Evolutionary conservation across 2,113 vertebrate genomes (phyloP), one percentile per base, ranked within the genome.

Genomic region (Pomatostomus ruficeps): DNA sequence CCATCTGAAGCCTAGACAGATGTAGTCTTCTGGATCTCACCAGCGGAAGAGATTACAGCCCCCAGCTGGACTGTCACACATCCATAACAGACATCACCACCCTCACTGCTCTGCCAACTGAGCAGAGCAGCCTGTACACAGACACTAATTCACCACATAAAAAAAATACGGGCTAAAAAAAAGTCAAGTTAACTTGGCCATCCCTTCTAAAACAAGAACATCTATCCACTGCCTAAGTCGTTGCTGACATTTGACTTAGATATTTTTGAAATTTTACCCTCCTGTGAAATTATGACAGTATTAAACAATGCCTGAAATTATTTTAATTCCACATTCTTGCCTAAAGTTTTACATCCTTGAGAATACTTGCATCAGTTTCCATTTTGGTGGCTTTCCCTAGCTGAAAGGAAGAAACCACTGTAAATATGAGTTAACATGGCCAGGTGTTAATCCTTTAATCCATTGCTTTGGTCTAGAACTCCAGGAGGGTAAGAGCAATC

Each of bases 11-110:
- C 21, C 31, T 38, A 77, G 55, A 91, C 89, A 91, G 89, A 94
- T 81, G 63, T 7, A 70, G 23, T 49, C 55, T 84, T 45, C 89
- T 86, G 84, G 54, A 84, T 73, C 26, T 49, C 68, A 38, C 42
- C 59, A 89, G 54, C 1, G 0, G 51, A 88, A 88, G 55, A 84
- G 46, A 96, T 91, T 84, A 91, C 42, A 94, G 17, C 4, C 6
- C 33, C 46, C 91, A 95, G 89, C 63, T 95, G 95, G 81, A 45
- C 81, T 72, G 81, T 72, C 81, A 89, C 57, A 85, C 28, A 75
- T 45, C 48, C 2, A 0, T 65, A 68, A 74, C 25, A 70, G 43
- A 85, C 61, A 81, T 40, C 61, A 84, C 33, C 87, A 71, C 13
- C 9, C 72, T 20, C 80, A 21, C 51, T 40, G 43, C 45, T 78